Conservation (phyloP, 2,888 invertebrate species). For the Blastobasis lacticolella region DNA sequence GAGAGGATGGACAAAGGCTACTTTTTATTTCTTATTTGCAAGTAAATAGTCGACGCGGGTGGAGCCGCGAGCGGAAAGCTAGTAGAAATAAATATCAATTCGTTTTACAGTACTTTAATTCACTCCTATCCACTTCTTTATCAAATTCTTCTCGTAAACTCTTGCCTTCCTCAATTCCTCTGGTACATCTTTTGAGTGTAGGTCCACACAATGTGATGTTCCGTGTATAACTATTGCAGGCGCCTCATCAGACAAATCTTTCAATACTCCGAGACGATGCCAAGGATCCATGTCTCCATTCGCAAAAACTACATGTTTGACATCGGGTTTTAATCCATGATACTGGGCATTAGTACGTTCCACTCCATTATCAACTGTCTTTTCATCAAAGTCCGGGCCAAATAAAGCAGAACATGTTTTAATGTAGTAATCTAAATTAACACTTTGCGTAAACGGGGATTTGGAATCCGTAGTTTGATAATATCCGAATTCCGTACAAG, state of each 20-base stretch:
- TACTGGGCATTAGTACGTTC: slow-evolving; percentile 61
- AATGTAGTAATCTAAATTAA: slow-evolving; percentile 53
- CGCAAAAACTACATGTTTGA: slow-evolving; percentile 71
- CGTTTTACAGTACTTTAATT: no score
- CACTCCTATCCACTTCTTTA: slow-evolving; percentile 50
- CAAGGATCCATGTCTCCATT: slow-evolving; percentile 77
- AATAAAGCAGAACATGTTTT: slow-evolving; percentile 53
- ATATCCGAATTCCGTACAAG: slow-evolving; percentile 85
- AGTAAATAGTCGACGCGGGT: no score
- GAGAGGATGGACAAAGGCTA: no score
- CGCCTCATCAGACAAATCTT: slow-evolving; percentile 51
- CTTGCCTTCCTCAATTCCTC: slow-evolving; percentile 51
- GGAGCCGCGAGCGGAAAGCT: no score
- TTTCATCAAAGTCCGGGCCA: slow-evolving; percentile 47
- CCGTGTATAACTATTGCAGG: slow-evolving; percentile 46
- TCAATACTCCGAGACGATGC: slow-evolving; percentile 65
- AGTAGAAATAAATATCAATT: no score
- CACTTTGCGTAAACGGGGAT: slow-evolving; percentile 73
- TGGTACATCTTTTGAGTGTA: slow-evolving; percentile 38
- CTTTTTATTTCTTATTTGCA: no score
- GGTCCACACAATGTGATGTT: slow-evolving; percentile 48
- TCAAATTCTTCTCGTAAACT: slow-evolving; percentile 41
- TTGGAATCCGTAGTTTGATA: slow-evolving; percentile 77
- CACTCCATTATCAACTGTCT: slow-evolving; percentile 44
- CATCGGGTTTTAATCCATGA: slow-evolving; percentile 58